A percentile compares a stretch with the other conserved stretches of the same genome.
Evolutionary conservation across 2,113 vertebrate species (phyloP).

Genomic region (Boleophthalmus pectinirostris): DNA sequence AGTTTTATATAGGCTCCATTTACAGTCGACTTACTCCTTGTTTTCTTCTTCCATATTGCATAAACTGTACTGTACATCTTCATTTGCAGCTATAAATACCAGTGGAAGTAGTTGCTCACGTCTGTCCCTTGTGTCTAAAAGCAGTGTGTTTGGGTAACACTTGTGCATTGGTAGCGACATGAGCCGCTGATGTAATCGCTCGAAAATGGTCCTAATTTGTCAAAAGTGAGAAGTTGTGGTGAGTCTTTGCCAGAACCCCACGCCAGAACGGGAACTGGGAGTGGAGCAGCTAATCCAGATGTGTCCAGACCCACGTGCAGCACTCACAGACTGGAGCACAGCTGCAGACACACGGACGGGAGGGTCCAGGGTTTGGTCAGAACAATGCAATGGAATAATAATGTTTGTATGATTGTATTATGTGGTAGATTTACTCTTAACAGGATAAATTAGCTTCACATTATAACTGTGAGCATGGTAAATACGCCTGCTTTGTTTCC

Average conservation of each 20-base stretch:
- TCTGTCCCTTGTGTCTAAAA: constrained; percentile 12
- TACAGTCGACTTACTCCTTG: background rate
- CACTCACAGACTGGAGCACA: background rate
- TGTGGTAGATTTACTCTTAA: background rate
- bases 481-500: too few species aligned
- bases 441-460: too few species aligned
- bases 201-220: constrained; percentile 76
- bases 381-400: background rate
- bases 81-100: constrained; percentile 20
- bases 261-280: constrained; percentile 56
- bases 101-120: constrained; percentile 23
- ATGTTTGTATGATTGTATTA: background rate
- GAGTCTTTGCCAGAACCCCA: constrained; percentile 49
- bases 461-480: too few species aligned
- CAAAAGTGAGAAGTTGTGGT: constrained; percentile 69
- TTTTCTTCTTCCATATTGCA: background rate
- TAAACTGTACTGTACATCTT: constrained; percentile 8
- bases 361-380: background rate
- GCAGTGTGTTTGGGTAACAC: constrained; percentile 37
- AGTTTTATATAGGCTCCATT: background rate
- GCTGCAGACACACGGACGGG: background rate
- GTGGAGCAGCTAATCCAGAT: constrained; percentile 63
- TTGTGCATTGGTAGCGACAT: constrained; percentile 55
- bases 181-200: constrained; percentile 69
- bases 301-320: constrained; percentile 39